phyloP scores from a whole-genome alignment of 2,797 vertebrate genomes.

The Diceros bicornis region DNA sequence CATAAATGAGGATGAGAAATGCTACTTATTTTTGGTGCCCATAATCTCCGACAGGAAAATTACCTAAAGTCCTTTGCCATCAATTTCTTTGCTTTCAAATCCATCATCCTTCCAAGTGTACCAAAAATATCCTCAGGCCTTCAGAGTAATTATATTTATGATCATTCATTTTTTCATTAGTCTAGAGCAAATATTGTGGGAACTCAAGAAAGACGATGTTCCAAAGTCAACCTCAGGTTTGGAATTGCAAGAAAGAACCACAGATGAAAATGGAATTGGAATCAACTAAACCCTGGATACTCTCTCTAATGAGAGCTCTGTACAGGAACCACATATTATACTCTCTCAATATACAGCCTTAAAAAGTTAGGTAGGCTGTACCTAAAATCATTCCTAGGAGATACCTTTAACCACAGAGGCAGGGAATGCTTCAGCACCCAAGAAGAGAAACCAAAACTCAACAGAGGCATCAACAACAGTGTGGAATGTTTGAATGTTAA shows the following conservation, averaged over 20 bases:
- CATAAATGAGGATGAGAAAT: not conserved
- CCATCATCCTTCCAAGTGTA: constrained; percentile 80
- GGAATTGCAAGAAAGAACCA: constrained; percentile 83
- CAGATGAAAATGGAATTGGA: constrained; percentile 85
- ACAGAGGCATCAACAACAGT: constrained; percentile 25
- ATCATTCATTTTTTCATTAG: constrained; percentile 88
- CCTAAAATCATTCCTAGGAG: constrained; percentile 60
- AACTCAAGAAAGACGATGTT: constrained; percentile 81
- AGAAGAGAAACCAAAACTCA: constrained; percentile 66
- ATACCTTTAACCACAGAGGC: constrained; percentile 15
- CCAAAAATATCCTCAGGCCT: constrained; percentile 83
- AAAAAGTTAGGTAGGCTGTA: constrained; percentile 62
- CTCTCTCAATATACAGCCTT: constrained; percentile 66
- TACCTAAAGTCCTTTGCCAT: constrained; percentile 54
- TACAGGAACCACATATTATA: constrained; percentile 69
- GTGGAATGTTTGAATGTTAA: constrained; percentile 68
- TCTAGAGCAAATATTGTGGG: constrained; percentile 87
- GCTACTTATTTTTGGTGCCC: constrained; percentile 51
- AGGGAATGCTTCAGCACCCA: constrained; percentile 9
- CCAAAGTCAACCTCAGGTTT: constrained; percentile 85
- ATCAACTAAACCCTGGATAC: constrained; percentile 76
- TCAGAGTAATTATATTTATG: constrained; percentile 86
- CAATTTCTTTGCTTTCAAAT: constrained; percentile 76
- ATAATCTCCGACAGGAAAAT: constrained; percentile 65
- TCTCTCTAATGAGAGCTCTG: constrained; percentile 66